Evolutionary conservation across 2,113 vertebrate genomes (phyloP).

Genomic region (Scopus umbretta): DNA sequence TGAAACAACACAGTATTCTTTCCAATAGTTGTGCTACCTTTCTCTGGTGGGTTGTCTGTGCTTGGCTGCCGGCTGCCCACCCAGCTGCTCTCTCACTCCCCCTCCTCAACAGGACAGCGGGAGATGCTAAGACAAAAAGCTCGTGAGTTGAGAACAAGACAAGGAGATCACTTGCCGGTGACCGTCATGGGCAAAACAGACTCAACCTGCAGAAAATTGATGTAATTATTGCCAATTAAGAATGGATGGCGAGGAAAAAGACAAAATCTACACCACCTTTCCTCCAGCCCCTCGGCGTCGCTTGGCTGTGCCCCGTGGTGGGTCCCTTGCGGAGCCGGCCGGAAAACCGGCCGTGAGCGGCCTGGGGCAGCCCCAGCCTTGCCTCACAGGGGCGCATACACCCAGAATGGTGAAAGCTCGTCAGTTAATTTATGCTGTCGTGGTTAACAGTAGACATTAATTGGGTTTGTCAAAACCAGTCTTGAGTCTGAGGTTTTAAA

Average conservation of each 20-base stretch:
- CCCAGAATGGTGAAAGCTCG: not conserved
- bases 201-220: not conserved
- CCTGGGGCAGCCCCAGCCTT: rapidly evolving
- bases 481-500: not conserved
- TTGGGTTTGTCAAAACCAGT: not conserved
- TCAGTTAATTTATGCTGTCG: not conserved
- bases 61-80: not conserved
- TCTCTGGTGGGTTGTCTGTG: not conserved
- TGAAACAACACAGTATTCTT: not conserved
- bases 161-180: rapidly evolving
- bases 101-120: not conserved
- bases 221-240: not conserved
- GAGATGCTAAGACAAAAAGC: not conserved
- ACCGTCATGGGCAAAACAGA: not conserved
- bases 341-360: rapidly evolving
- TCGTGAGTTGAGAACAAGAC: rapidly evolving
- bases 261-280: rapidly evolving
- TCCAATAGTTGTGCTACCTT: not conserved
- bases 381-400: rapidly evolving
- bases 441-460: not conserved
- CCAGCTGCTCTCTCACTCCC: no score
- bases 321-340: rapidly evolving
- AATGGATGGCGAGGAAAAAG: not conserved
- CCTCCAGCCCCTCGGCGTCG: no score
- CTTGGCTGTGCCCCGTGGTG: rapidly evolving